Evolutionary conservation across 2,797 vertebrate genomes (phyloP).

Genomic region (Schizopygopsis pylzovi): DNA sequence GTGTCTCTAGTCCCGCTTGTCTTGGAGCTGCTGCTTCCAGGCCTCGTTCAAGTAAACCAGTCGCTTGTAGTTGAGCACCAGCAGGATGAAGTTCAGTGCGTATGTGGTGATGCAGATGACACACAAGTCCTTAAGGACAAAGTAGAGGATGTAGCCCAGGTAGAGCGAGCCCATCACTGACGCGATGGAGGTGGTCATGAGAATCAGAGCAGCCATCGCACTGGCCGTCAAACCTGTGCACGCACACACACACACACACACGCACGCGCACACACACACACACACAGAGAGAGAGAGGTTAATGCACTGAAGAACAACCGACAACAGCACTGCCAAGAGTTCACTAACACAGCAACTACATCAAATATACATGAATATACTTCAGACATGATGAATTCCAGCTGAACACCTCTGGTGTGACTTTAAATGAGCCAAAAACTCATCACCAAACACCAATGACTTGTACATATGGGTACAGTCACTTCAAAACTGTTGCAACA

Average conservation of each 20-base stretch:
- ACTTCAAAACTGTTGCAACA: too few species aligned
- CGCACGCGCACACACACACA: constrained; percentile 50
- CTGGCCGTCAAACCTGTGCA: constrained; percentile 94
- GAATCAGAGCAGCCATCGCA: constrained; percentile 95
- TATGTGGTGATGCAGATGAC: constrained; percentile 95
- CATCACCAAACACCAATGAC: too few species aligned
- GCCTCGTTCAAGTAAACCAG: constrained; percentile 99
- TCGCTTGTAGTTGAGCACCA: constrained; percentile 99
- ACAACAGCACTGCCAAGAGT: not conserved
- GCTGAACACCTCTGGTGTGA: too few species aligned
- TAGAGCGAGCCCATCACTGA: constrained; percentile 96
- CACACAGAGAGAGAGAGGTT: not conserved
- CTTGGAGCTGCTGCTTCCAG: constrained; percentile 96
- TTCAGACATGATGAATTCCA: not conserved
- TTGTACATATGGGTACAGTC: too few species aligned
- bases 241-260: constrained; percentile 64
- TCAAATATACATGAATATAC: not conserved
- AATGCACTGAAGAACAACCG: not conserved
- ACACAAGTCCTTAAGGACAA: constrained; percentile 99
- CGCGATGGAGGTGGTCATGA: constrained; percentile 97
- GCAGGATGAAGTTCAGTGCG: constrained; percentile 97
- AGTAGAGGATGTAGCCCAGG: constrained; percentile 99
- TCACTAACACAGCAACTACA: not conserved
- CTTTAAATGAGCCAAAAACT: too few species aligned
- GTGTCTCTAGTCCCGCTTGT: constrained; percentile 89